Conservation (phyloP, 2,113 vertebrate species). For the Leptobrachium leishanense region DNA sequence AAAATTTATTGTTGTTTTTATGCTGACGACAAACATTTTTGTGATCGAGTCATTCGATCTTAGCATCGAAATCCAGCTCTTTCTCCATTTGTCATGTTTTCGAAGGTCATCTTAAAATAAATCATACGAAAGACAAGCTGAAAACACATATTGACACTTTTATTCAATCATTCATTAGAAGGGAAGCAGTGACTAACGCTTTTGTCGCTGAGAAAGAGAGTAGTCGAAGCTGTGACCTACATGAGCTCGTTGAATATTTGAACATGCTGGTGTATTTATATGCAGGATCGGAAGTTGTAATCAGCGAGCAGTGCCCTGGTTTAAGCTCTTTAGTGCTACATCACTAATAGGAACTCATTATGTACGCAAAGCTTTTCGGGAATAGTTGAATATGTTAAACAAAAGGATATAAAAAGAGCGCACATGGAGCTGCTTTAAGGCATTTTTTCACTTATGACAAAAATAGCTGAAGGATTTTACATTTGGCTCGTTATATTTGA, state of each 20-base stretch:
- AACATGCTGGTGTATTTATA: not conserved
- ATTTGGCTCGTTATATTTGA: too few relatives aligned
- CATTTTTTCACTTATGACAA: too few relatives aligned
- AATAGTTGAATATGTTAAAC: not conserved
- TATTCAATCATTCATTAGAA: not conserved
- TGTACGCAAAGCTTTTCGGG: not conserved
- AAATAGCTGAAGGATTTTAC: too few relatives aligned
- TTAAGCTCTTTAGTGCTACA: not conserved
- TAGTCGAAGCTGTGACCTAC: slow-evolving; percentile 3
- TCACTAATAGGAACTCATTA: slow-evolving; percentile 9
- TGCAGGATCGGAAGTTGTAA: not conserved
- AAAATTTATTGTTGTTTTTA: not conserved
- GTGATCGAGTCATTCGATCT: not conserved
- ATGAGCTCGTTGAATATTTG: not conserved
- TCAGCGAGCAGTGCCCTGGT: not conserved
- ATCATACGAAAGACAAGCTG: not conserved
- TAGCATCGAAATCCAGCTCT: not conserved
- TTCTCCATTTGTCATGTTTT: not conserved
- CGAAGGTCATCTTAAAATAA: slow-evolving; percentile 16
- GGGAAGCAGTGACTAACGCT: not conserved
- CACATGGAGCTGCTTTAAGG: too few relatives aligned
- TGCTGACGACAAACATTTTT: slow-evolving; percentile 1
- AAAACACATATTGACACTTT: not conserved
- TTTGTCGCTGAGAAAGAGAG: not conserved
- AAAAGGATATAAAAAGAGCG: not conserved